Percentiles rank a stretch among this genome's conserved stretches.
Conservation (phyloP, 2,888 invertebrate species). For the Meta bourneti region DNA sequence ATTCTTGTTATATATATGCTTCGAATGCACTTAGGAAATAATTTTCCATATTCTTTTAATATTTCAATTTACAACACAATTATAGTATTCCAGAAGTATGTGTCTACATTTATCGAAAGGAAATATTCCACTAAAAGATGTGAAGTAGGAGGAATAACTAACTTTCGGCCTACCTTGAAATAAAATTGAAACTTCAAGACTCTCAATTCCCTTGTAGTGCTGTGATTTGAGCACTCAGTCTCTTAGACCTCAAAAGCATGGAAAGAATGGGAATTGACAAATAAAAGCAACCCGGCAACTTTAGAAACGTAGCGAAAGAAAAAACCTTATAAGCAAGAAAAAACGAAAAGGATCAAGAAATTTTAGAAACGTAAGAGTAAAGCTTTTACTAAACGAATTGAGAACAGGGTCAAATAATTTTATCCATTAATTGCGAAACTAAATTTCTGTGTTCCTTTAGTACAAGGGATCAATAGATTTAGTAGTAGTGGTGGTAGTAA, state of each 20-base stretch:
- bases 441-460: slow-evolving; percentile 3
- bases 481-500: too few species aligned
- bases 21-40: too few species aligned
- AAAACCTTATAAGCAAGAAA: background rate
- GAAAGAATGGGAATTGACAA: background rate
- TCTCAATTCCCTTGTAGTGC: background rate
- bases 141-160: background rate
- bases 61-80: too few species aligned
- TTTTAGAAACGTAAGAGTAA: background rate
- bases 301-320: background rate
- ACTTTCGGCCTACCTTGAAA: background rate
- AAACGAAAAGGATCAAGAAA: background rate
- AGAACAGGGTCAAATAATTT: too few species aligned
- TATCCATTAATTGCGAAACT: background rate
- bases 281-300: background rate
- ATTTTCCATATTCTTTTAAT: too few species aligned
- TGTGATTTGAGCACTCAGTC: background rate
- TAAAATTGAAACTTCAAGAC: background rate
- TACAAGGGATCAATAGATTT: too few species aligned
- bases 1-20: too few species aligned
- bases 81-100: too few species aligned
- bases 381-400: too few species aligned
- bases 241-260: background rate
- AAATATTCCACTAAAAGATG: background rate
- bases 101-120: background rate